Conservation (phyloP, 1,140 invertebrate genomes). For the Diorhabda carinulata region DNA sequence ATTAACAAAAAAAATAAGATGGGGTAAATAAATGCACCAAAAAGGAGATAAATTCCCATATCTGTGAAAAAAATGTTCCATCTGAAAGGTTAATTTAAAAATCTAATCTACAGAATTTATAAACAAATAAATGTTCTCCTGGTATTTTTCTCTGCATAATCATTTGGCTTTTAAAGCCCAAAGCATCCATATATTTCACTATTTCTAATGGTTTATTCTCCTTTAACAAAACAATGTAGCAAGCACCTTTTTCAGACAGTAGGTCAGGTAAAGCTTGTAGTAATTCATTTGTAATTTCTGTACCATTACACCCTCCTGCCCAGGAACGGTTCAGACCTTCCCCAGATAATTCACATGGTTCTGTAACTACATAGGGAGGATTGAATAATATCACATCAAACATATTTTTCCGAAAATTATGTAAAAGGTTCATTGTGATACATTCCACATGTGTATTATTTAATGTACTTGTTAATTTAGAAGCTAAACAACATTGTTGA, state of each 20-base stretch:
- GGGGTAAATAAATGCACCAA: too few species aligned
- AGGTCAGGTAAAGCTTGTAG: constrained; percentile 64
- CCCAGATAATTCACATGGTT: constrained; percentile 61
- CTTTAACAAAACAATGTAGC: constrained; percentile 81
- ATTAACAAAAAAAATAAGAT: too few species aligned
- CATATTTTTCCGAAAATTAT: constrained; percentile 48
- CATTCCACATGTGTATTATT: constrained; percentile 66
- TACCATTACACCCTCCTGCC: constrained; percentile 79
- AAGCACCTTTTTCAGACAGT: constrained; percentile 65
- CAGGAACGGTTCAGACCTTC: constrained; percentile 65
- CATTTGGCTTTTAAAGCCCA: constrained; percentile 58
- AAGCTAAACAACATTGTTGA: constrained; percentile 66
- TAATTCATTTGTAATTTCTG: constrained; percentile 75
- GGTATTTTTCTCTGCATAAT: constrained; percentile 63
- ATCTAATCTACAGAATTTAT: constrained; percentile 44
- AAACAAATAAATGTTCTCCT: constrained; percentile 51
- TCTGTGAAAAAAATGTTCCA: too few species aligned
- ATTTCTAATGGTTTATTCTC: constrained; percentile 83
- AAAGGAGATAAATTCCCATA: too few species aligned
- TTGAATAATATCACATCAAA: constrained; percentile 93
- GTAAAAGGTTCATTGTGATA: constrained; percentile 65
- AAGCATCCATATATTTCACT: constrained; percentile 54
- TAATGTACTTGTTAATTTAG: constrained; percentile 59
- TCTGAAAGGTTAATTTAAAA: background rate
- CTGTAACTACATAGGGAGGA: constrained; percentile 95